Evolutionary conservation across 92 coral and sea anemone species (phyloP), one percentile per base, ranked within the genome.

Genomic region (Parazoanthus swiftii): DNA sequence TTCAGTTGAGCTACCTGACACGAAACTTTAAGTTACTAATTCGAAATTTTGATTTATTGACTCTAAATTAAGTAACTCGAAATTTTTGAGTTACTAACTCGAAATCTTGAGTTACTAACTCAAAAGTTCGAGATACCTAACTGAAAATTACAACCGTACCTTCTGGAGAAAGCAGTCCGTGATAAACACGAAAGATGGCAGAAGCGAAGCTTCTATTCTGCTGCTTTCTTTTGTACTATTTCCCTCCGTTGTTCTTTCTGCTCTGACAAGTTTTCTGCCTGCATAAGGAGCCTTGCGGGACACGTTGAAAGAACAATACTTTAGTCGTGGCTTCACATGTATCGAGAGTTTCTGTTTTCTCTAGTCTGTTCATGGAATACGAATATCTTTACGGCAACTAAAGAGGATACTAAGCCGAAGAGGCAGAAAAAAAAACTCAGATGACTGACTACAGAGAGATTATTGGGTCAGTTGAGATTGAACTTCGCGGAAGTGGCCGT

Each of bases 341-440:
- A 63, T 37, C 58, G 85, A 87, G 79, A 67, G 38, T 25, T 25
- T 78, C 14, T 74, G 51, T 51, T 74, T 63, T 65, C 82, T 87
- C 37, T 56, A 43, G 43, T 25, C 51, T 20, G 51, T 48, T 77
- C 85, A 76, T 89, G 91, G 85, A 7, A 81, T 89, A 23, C 35
- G 59, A 11, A 59, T 89, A 56, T 75, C 89, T 85, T 23, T 85
- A 8, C 83, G 91, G 1, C 89, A 89, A 44, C 88, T 89, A 48
- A 89, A 89, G 85, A 59, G 91, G 72, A 67, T 89, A 50, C 66
- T 89, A 77, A 29, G 63, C 8, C 73, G 63, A 63, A 75, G 65
- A 23, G 91, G 81, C 0, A 68, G 65, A 36, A 76, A 85, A 89
- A 89, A 82, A 88, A 84, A 37, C 38, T 65, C 88, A 54, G 59